Base-by-base conservation (phyloP, 2,113 vertebrate genomes). In the Ammodramus savannarum region DNA sequence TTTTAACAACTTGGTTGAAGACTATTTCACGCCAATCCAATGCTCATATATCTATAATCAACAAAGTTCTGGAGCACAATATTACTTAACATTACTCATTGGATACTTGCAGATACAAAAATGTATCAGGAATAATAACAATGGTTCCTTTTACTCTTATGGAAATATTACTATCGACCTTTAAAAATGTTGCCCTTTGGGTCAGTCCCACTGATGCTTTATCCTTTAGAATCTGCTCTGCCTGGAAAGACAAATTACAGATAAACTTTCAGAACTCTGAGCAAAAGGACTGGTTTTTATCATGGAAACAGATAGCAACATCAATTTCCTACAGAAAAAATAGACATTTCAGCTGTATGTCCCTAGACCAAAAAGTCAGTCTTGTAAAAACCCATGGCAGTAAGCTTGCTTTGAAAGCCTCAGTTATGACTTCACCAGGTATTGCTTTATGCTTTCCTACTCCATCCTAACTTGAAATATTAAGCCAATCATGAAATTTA, bases 71-170 rank as follows among this genome's bases (percentile, higher is more conserved):
- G 93, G 87, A 96, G 77, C 79, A 96, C 94, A 90, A 31, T 66
- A 84, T 94, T 91, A 94, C 87, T 55, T 87, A 78, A 93, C 90
- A 31, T 95, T 96, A 95, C 88, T 93, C 65, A 94, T 73, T 92
- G 43, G 85, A 81, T 94, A 77, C 89, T 95, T 95, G 95, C 63
- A 96, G 97, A 97, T 98, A 97, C 97, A 96, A 97, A 97, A 98
- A 96, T 41, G 87, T 97, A 97, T 97, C 93, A 93, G 95, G 88
- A 96, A 95, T 85, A 97, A 96, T 89, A 94, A 95, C 91, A 96
- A 95, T 79, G 93, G 39, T 90, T 94, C 80, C 67, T 94, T 81
- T 89, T 81, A 95, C 63, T 96, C 84, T 89, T 85, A 93, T 26
- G 84, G 94, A 83, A 91, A 85, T 94, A 92, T 57, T 85, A 68